Conservation (phyloP, 2,888 invertebrate species). For the Anticlea derivata region DNA sequence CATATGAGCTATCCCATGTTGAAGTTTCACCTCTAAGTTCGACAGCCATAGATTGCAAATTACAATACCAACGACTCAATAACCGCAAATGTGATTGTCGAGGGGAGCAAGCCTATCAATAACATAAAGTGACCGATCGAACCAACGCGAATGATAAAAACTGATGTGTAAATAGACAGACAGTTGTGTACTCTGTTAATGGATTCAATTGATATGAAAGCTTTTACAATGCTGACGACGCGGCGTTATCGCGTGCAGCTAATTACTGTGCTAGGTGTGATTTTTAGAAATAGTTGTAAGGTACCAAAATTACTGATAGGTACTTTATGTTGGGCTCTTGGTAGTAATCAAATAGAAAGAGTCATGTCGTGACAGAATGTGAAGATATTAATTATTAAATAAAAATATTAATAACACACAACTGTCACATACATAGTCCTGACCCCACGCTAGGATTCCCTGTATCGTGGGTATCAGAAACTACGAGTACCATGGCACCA, state of each 20-base stretch:
- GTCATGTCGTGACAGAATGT: too few species aligned
- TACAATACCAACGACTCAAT: constrained; percentile 48
- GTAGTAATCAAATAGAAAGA: too few species aligned
- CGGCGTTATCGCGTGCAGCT: constrained; percentile 59
- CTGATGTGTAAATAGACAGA: constrained; percentile 82
- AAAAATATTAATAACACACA: too few species aligned
- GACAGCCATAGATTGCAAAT: constrained; percentile 38
- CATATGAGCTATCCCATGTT: too few species aligned
- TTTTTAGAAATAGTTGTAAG: constrained; percentile 7
- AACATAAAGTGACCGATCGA: constrained; percentile 79
- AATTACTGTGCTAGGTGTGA: constrained; percentile 11
- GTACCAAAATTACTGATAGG: too few species aligned
- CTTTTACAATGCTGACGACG: constrained; percentile 79
- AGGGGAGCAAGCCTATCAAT: constrained; percentile 76
- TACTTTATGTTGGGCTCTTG: too few species aligned
- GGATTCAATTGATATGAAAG: constrained; percentile 84
- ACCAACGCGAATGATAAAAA: constrained; percentile 83
- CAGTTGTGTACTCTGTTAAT: constrained; percentile 82
- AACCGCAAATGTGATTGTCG: constrained; percentile 51
- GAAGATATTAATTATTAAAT: too few species aligned
- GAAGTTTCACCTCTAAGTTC: constrained; percentile 9
- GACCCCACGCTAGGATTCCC: too few species aligned
- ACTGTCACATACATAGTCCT: too few species aligned
- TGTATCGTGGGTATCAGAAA: too few species aligned
- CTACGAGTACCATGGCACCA: too few species aligned